Percentiles rank a stretch among this genome's conserved stretches.
phyloP scores from a whole-genome alignment of 2,797 vertebrate species.

The Manis crassicaudata region DNA sequence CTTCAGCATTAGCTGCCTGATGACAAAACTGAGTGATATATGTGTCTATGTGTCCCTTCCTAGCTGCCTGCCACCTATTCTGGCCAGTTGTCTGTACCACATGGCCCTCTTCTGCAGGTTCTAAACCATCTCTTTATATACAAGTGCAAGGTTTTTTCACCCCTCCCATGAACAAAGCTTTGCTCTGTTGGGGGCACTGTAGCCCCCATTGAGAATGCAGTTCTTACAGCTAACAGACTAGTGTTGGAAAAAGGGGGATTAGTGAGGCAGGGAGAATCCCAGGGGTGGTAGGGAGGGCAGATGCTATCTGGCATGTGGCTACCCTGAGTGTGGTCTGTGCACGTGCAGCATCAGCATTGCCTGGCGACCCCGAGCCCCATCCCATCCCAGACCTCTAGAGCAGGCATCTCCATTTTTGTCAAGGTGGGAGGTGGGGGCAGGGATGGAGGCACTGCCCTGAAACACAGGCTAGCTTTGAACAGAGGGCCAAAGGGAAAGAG shows the following conservation, averaged over 20 bases:
- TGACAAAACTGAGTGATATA: background rate
- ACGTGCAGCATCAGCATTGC: background rate
- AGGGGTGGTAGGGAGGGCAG: background rate
- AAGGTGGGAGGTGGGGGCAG: background rate
- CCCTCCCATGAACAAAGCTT: background rate
- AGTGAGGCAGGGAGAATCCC: background rate
- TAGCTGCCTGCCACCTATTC: background rate
- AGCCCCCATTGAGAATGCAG: background rate
- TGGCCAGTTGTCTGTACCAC: background rate
- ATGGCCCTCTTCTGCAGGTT: background rate
- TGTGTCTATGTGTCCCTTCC: background rate
- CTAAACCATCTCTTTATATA: background rate
- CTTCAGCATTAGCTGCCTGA: background rate
- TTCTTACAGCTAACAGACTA: background rate
- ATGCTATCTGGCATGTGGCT: background rate
- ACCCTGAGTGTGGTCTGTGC: background rate
- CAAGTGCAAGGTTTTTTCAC: background rate
- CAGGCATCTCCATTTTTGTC: background rate
- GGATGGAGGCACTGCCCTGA: background rate
- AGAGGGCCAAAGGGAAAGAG: background rate
- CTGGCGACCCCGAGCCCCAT: too few relatives aligned
- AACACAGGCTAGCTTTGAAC: background rate
- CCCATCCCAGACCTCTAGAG: background rate
- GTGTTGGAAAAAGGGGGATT: background rate
- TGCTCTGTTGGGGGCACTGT: conserved; percentile 18